Base-by-base conservation (phyloP, 2,797 vertebrate genomes). In the Ataeniobius toweri region DNA sequence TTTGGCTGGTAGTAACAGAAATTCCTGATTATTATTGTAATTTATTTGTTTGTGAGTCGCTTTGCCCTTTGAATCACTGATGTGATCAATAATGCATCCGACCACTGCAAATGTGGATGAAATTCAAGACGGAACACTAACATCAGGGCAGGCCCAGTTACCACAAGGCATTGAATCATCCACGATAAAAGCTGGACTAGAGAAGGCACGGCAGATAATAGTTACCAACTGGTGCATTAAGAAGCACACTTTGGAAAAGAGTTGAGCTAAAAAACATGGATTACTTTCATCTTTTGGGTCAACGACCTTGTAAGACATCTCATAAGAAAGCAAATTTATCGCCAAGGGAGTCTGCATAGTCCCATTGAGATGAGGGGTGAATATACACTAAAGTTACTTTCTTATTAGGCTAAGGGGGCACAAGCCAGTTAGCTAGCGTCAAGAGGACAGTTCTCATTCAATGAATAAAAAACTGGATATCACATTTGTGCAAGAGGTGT, bases 61-160 rank as follows among this genome's bases (percentile, higher is more conserved):
- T 89, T 78, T 91, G 85, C 83, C 88, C 83, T 93, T 92, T 94
- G 90, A 90, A 93, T 94, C 90, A 92, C 89, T 92, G 80, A 91
- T 91, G 85, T 41, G 89, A 94, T 95, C 92, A 78, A 95, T 95
- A 92, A 74, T 24, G 73, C 70, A 73, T 83, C 83, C 14, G 58
- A 85, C 79, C n/a, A 2, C 83, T 78, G 86, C 86, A 84, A 84
- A 86, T 74, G 85, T 14, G 51, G 84, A 88, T 93, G 93, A 93
- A 94, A 94, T 90, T 84, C 84, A 85, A 93, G 92, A 86, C 41
- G 24, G 67, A 69, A 73, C 55, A 85, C 80, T 85, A 84, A 84
- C 88, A 89, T 77, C 50, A 50, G 78, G 79, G 70, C 78, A 59
- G 84, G 84, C 83, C 24, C 36, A 7, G 71, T 28, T 88, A 93